Evolutionary conservation across 2,888 invertebrate species (phyloP).

Genomic region (Drosophila fulvimacula): DNA sequence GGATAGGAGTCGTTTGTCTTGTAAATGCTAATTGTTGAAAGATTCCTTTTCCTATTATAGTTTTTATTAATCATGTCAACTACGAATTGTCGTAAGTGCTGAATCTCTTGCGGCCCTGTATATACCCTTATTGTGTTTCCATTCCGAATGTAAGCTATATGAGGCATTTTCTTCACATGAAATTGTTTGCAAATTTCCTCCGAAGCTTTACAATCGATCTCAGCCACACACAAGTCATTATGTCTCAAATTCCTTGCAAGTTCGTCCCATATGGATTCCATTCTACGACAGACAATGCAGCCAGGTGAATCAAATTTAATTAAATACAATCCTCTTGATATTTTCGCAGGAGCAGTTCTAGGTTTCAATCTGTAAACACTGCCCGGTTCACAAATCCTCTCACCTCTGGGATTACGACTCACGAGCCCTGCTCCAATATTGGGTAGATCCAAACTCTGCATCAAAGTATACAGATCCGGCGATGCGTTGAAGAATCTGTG

Average conservation of each 20-base stretch:
- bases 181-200: not conserved
- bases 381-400: not conserved
- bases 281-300: not conserved
- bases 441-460: not conserved
- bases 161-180: not conserved
- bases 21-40: not conserved
- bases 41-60: not conserved
- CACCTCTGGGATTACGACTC: too few relatives aligned
- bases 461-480: not conserved
- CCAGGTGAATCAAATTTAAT: slow-evolving; percentile 13
- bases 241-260: not conserved
- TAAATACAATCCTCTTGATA: slow-evolving; percentile 5
- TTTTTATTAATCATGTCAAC: not conserved
- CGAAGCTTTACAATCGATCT: slow-evolving; percentile 1
- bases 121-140: not conserved
- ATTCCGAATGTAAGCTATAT: slow-evolving; percentile 10
- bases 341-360: rapidly evolving
- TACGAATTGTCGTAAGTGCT: not conserved
- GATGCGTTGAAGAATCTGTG: not conserved
- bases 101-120: not conserved
- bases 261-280: not conserved
- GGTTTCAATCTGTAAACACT: not conserved
- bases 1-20: not conserved
- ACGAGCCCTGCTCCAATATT: rapidly evolving
- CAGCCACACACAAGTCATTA: not conserved